Base-by-base conservation (phyloP, 92 coral and sea anemone species). In the Galaxea fascicularis region DNA sequence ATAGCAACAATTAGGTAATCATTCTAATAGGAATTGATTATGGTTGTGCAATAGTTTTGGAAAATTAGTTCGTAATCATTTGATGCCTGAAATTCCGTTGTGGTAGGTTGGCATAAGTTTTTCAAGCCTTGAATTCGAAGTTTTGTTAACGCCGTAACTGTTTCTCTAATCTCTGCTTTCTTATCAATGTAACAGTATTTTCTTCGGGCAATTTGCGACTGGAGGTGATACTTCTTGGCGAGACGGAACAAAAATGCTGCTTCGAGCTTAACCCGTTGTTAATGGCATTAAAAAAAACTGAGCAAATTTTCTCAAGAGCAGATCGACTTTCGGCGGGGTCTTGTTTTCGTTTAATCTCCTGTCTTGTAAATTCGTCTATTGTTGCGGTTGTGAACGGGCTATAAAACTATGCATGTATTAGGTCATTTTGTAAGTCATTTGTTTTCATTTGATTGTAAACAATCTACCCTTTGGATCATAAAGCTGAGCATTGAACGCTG, bases 261-360 rank as follows among this genome's bases (percentile, higher is more conserved):
- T 45, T 24, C 8, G 12, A 21, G 28, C 16, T 21, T 39, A 8
- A 35, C 74, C 18, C 15, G 47, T 69, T 58, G 71, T 25, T 82
- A 82, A 82, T 82, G 78, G 86, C 16, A 54, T 82, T 82, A 70
- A 70, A 49, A 59, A 31, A 49, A 59, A 31, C 78, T 57, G 24
- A 71, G 86, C 58, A 56, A 70, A 82, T 82, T 82, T 71, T 82
- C 57, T 71, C 78, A 51, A 82, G 78, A 57, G 77, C 71, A 16
- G 24, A n/a, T n/a, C n/a, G n/a, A 82, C 57, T 20, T 82, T 73
- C 69, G 71, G 31, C 46, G 47, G 16, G 49, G 8, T 22, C 31
- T 67, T 67, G 10, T 0, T 21, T 67, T 21, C 13, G 47, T 35
- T 24, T 71, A 70, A 82, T 82, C 86, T 66, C 44, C 78, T 70